These are phyloP conservation scores for Chesias legatella DNA, from an alignment of 2,888 invertebrate species.

Conservation along the genomic window DNA sequence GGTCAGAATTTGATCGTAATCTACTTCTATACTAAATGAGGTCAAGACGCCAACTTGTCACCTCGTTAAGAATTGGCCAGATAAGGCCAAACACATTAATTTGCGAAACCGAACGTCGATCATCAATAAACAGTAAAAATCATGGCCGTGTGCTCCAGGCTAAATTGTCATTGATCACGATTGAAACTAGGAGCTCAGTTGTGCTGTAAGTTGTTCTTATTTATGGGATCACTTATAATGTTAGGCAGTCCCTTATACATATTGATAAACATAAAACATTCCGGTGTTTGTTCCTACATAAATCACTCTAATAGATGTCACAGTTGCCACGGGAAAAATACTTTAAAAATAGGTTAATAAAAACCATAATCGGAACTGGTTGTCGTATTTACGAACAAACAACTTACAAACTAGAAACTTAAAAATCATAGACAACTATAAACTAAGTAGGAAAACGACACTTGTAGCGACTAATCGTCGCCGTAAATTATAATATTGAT, in stretches of 20 bases:
- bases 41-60: slow-evolving; percentile 10
- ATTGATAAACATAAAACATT: too few relatives aligned
- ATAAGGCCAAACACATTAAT: slow-evolving; percentile 15
- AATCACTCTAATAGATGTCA: too few relatives aligned
- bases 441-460: slow-evolving; percentile 28
- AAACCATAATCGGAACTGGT: slow-evolving; percentile 3
- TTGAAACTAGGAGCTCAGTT: too few relatives aligned
- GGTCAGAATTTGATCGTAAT: background rate
- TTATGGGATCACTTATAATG: too few relatives aligned
- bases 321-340: too few relatives aligned
- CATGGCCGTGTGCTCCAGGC: slow-evolving; percentile 10
- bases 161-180: too few relatives aligned
- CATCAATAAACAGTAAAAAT: slow-evolving; percentile 1
- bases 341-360: background rate
- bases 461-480: slow-evolving; percentile 43
- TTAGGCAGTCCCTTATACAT: too few relatives aligned
- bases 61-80: slow-evolving; percentile 1
- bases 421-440: slow-evolving; percentile 9
- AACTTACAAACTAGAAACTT: slow-evolving; percentile 10
- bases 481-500: slow-evolving; percentile 67
- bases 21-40: slow-evolving; percentile 4
- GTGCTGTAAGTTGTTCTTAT: too few relatives aligned
- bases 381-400: slow-evolving; percentile 3
- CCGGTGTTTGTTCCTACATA: too few relatives aligned
- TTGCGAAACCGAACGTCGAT: slow-evolving; percentile 9